Percentiles rank a stretch among this genome's conserved stretches.
Conservation (phyloP, 2,888 invertebrate species). For the Drosophila pseudotalamancana region DNA sequence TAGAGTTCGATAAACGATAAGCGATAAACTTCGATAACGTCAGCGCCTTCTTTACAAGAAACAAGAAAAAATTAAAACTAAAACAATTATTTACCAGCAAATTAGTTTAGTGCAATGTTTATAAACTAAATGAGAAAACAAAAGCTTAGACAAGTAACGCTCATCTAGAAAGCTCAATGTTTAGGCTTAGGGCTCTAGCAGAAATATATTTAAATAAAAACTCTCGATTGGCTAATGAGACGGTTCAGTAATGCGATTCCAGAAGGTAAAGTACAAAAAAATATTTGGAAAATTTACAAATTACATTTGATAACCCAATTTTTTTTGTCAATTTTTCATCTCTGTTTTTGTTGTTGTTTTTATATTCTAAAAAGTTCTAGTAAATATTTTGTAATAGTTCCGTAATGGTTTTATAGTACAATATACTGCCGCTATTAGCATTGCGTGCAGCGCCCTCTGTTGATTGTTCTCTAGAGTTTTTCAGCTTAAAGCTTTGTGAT, state of each 20-base stretch:
- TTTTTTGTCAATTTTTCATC: too few relatives aligned
- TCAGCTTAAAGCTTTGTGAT: constrained; percentile 33
- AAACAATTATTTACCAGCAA: constrained; percentile 66
- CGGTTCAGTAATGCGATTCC: constrained; percentile 25
- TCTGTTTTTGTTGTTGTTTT: constrained; percentile 11
- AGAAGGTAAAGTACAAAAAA: constrained; percentile 44
- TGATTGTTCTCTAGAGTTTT: constrained; percentile 25
- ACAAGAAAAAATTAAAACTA: constrained; percentile 16
- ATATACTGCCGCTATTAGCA: constrained; percentile 1
- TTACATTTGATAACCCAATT: neutral
- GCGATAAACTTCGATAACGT: constrained; percentile 19
- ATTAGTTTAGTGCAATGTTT: constrained; percentile 58
- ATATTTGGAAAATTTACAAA: neutral
- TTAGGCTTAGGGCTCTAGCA: constrained; percentile 28
- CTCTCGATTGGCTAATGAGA: constrained; percentile 24
- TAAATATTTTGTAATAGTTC: constrained; percentile 4
- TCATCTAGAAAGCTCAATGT: constrained; percentile 45
- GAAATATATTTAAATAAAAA: constrained; percentile 4
- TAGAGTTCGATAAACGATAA: constrained; percentile 19
- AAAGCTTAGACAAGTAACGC: constrained; percentile 31
- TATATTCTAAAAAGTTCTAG: neutral
- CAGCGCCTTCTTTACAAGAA: constrained; percentile 63
- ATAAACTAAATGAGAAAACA: constrained; percentile 33
- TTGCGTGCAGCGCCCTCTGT: constrained; percentile 40
- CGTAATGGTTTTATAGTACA: constrained; percentile 8